These are phyloP conservation scores for Cistogaster globosa DNA, from an alignment of 2,888 invertebrate genomes.

Conservation along the genomic window DNA sequence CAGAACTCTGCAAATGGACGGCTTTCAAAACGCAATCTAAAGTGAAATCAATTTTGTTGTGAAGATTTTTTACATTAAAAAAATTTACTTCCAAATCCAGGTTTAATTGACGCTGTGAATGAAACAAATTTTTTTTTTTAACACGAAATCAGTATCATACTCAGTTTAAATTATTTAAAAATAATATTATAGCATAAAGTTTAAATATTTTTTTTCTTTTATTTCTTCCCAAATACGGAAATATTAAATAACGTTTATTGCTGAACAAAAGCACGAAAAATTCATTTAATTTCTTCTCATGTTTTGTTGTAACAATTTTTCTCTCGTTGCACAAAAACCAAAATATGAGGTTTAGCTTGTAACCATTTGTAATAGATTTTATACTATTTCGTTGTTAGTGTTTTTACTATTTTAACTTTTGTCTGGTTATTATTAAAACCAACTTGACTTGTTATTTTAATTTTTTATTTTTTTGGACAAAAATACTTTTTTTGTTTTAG, in stretches of 20 bases:
- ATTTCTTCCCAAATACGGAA: constrained; percentile 18
- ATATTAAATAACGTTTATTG: constrained; percentile 61
- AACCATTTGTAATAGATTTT: constrained; percentile 62
- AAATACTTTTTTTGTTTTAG: background rate
- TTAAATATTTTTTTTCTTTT: too few relatives aligned
- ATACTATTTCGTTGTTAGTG: background rate
- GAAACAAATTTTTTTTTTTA: too few relatives aligned
- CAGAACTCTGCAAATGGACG: too few relatives aligned
- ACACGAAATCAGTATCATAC: too few relatives aligned
- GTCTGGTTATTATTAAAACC: constrained; percentile 2
- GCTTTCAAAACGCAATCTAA: too few relatives aligned
- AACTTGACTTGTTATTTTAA: constrained; percentile 35
- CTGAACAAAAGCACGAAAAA: constrained; percentile 29
- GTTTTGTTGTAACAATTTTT: background rate
- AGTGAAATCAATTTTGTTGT: too few relatives aligned
- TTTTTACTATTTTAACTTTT: constrained; percentile 2
- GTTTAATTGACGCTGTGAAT: background rate
- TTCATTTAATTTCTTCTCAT: constrained; percentile 10
- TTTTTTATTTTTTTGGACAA: constrained; percentile 31
- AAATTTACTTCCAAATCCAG: too few relatives aligned
- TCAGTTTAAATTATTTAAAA: too few relatives aligned
- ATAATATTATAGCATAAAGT: too few relatives aligned
- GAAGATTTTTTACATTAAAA: too few relatives aligned
- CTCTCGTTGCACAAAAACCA: constrained; percentile 45
- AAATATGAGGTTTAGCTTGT: constrained; percentile 63